Conservation (phyloP, 2,797 vertebrate species). For the Percopsis omiscomaycus region DNA sequence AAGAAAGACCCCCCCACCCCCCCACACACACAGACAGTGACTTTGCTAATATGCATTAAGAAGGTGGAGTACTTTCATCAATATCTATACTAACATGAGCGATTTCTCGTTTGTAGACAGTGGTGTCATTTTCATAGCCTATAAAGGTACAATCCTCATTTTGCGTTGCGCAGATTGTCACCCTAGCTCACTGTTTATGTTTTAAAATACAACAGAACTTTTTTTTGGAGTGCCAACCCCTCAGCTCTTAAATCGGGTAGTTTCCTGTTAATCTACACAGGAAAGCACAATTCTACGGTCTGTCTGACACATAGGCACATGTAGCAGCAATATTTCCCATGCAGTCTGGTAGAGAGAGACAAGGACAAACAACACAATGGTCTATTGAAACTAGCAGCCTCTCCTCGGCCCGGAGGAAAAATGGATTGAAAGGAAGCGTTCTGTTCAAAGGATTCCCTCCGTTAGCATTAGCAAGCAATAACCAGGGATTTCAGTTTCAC, state of each 20-base stretch:
- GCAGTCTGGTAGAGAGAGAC: conserved; percentile 41
- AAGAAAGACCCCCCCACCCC: too few relatives aligned
- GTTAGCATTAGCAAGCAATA: conserved; percentile 18
- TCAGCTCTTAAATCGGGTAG: too few relatives aligned
- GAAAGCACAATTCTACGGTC: conserved; percentile 34
- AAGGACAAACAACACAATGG: conserved; percentile 65
- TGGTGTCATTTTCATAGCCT: conserved; percentile 14
- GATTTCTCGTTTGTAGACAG: neutral
- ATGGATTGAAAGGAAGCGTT: conserved; percentile 28
- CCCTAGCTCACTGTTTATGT: too few relatives aligned
- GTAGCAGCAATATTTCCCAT: conserved; percentile 33
- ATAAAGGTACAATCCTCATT: conserved; percentile 26
- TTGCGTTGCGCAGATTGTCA: too few relatives aligned
- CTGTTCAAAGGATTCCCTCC: conserved; percentile 33
- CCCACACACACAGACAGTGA: conserved; percentile 1
- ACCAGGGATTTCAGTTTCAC: conserved; percentile 18
- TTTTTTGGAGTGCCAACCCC: too few relatives aligned
- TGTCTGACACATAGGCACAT: conserved; percentile 29
- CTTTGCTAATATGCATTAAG: too few relatives aligned
- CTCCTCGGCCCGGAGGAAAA: conserved; percentile 44
- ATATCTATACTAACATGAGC: neutral
- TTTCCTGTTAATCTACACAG: neutral
- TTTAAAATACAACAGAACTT: too few relatives aligned
- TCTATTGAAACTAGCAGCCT: conserved; percentile 46
- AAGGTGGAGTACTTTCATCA: neutral